Conservation (phyloP, 92 coral and sea anemone genomes). For the Bergia puertoricense region DNA sequence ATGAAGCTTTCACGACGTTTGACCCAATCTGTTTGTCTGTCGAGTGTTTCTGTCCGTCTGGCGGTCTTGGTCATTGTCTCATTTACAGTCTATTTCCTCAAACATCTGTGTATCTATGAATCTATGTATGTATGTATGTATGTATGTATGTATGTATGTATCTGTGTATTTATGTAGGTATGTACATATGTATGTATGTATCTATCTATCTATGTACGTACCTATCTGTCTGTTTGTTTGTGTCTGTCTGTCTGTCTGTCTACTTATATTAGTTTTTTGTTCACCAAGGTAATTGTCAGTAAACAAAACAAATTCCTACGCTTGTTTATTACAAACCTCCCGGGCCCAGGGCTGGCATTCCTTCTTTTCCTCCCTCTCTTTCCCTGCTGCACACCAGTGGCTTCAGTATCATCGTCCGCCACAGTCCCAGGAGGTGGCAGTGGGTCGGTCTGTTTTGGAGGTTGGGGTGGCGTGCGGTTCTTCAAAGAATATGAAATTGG, state of each 20-base stretch:
- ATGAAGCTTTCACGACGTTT: not conserved
- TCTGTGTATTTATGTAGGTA: not conserved
- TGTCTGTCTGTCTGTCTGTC: conserved; percentile 3
- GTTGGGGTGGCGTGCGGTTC: conserved; percentile 32
- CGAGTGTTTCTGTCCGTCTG: not conserved
- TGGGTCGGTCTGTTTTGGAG: conserved; percentile 34
- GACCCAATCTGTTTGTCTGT: not conserved
- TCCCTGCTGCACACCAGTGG: conserved; percentile 10
- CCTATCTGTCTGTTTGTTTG: not conserved
- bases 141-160: not conserved
- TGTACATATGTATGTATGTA: not conserved
- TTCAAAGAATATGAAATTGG: conserved; percentile 26
- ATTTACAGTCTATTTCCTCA: not conserved
- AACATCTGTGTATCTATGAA: too few relatives aligned
- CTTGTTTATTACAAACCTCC: conserved; percentile 6
- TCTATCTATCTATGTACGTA: too few relatives aligned
- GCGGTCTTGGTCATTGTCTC: not conserved
- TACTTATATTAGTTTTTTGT: not conserved
- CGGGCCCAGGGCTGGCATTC: not conserved
- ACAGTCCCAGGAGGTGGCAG: conserved; percentile 31
- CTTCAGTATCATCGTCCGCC: not conserved
- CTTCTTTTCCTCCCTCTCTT: conserved; percentile 25
- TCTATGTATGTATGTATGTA: too few relatives aligned
- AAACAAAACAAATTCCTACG: too few relatives aligned
- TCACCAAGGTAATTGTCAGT: too few relatives aligned